Conservation (phyloP, 1,140 invertebrate genomes). For the Whitmania pigra region DNA sequence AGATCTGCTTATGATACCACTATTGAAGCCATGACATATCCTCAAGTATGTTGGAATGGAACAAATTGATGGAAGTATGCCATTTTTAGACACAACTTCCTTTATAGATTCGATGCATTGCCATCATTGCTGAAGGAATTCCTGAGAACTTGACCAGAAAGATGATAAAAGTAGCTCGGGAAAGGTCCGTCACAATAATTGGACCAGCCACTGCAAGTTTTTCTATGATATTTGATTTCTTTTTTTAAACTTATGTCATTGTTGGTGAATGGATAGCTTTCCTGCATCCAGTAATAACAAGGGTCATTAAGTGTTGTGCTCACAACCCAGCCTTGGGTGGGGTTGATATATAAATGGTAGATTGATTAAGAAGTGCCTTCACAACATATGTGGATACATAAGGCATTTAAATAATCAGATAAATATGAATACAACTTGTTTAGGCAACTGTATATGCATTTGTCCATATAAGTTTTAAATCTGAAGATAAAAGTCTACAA, state of each 20-base stretch:
- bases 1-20: conserved; percentile 95
- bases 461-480: neutral
- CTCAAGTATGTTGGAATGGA: conserved; percentile 50
- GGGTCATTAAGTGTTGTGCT: no score
- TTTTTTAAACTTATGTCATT: conserved; percentile 4
- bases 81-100: neutral
- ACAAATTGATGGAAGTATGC: no score
- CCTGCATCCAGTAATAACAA: no score
- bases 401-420: no score
- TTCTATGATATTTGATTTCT: neutral
- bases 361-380: no score
- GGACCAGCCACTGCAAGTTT: conserved; percentile 87
- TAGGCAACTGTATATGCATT: neutral
- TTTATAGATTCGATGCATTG: conserved; percentile 72
- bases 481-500: neutral
- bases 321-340: no score
- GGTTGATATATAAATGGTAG: no score
- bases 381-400: no score
- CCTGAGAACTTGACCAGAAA: conserved; percentile 95
- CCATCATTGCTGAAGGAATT: conserved; percentile 98
- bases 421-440: no score
- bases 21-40: conserved; percentile 77
- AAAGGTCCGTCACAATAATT: conserved; percentile 73
- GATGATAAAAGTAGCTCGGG: conserved; percentile 70
- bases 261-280: neutral